phyloP scores from a whole-genome alignment of 2,888 invertebrate species.

The Hermaeophaga mercurialis region DNA sequence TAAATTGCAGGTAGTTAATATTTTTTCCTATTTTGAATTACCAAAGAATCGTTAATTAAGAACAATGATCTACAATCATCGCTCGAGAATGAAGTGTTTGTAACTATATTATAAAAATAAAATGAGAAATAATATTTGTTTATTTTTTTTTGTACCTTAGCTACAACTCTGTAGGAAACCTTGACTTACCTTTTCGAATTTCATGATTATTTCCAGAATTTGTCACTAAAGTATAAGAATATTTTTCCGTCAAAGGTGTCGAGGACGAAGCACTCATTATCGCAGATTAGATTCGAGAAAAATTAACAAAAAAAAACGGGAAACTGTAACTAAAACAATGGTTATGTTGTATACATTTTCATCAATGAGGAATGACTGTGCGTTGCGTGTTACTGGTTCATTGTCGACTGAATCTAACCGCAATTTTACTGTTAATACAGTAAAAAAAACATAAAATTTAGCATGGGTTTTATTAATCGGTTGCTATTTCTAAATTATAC shows the following conservation, averaged over 20 bases:
- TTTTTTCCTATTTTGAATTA: too few relatives aligned
- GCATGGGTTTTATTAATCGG: too few relatives aligned
- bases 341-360: not conserved
- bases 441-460: too few relatives aligned
- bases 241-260: constrained; percentile 7
- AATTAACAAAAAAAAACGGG: not conserved
- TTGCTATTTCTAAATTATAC: too few relatives aligned
- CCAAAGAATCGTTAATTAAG: too few relatives aligned
- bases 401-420: not conserved
- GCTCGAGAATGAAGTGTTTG: too few relatives aligned
- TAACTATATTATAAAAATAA: too few relatives aligned
- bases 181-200: constrained; percentile 1
- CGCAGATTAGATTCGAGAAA: not conserved
- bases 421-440: not conserved
- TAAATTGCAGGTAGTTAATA: too few relatives aligned
- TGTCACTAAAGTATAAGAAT: constrained; percentile 6
- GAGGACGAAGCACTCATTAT: constrained; percentile 7
- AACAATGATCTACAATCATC: too few relatives aligned
- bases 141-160: too few relatives aligned
- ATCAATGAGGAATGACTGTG: not conserved
- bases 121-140: too few relatives aligned
- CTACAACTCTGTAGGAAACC: not conserved
- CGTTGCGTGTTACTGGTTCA: not conserved
- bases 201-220: constrained; percentile 1
- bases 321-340: not conserved